Evolutionary conservation across 2,888 invertebrate species (phyloP).

Genomic region (Stenodema calcarata): DNA sequence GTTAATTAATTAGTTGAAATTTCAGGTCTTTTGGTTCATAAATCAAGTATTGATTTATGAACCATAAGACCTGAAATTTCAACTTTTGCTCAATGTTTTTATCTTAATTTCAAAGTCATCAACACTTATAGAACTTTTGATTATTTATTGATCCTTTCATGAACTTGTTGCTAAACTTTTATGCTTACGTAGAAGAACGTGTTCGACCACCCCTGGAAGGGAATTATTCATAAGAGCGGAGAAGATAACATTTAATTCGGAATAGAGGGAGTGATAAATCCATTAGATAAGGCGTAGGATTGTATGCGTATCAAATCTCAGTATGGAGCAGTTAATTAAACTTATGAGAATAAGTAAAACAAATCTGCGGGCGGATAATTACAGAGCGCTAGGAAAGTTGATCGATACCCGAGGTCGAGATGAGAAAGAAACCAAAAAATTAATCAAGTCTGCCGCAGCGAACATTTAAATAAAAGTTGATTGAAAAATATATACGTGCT

Average conservation of each 20-base stretch:
- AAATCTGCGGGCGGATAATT: slow-evolving; percentile 6
- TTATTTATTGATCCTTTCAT: too few species aligned
- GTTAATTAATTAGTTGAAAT: too few species aligned
- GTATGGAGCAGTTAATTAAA: background rate
- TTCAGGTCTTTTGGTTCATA: too few species aligned
- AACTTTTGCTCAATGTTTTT: too few species aligned
- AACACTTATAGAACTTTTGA: too few species aligned
- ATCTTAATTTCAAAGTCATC: too few species aligned
- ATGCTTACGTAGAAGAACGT: background rate
- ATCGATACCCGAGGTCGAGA: background rate
- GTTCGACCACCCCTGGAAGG: background rate
- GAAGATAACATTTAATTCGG: background rate
- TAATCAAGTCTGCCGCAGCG: slow-evolving; percentile 11
- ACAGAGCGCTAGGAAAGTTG: background rate
- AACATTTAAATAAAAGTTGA: slow-evolving; percentile 18
- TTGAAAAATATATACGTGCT: slow-evolving; percentile 14
- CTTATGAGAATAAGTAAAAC: background rate
- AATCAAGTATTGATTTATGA: too few species aligned
- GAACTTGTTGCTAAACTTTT: too few species aligned
- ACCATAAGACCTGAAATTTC: too few species aligned
- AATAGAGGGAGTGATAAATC: background rate
- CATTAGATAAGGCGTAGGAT: background rate
- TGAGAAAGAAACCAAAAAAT: background rate
- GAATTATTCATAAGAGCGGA: background rate
- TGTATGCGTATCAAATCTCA: background rate